These are phyloP conservation scores for Hypselothyrea guttata DNA, from an alignment of 2,888 invertebrate species.

Conservation along the genomic window DNA sequence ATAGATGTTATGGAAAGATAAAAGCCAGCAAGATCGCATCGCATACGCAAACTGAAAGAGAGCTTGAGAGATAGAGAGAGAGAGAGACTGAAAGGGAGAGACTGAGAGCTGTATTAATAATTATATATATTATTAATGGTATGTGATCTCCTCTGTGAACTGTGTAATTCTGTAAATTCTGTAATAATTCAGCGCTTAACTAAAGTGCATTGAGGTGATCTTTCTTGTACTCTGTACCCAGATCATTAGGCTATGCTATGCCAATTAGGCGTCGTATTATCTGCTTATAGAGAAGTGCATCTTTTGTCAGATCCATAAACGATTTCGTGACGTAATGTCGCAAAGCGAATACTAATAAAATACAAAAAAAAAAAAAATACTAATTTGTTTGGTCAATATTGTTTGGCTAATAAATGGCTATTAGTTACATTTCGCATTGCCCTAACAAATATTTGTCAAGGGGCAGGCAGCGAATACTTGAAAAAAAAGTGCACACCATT, in stretches of 20 bases:
- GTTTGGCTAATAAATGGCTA: constrained; percentile 25
- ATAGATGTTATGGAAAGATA: constrained; percentile 27
- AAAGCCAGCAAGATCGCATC: constrained; percentile 18
- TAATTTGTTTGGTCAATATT: constrained; percentile 51
- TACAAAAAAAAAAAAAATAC: too few relatives aligned
- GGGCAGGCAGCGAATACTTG: background rate
- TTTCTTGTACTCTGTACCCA: constrained; percentile 17
- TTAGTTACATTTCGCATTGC: constrained; percentile 12
- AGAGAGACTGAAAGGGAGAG: background rate
- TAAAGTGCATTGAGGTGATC: constrained; percentile 14
- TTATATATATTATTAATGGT: too few relatives aligned
- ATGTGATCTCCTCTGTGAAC: constrained; percentile 8
- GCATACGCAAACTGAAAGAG: too few relatives aligned
- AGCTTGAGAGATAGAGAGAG: constrained; percentile 1
- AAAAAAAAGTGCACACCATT: constrained; percentile 1
- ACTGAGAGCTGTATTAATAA: too few relatives aligned
- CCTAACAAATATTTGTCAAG: constrained; percentile 32
- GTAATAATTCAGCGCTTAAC: constrained; percentile 6
- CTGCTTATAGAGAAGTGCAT: constrained; percentile 28
- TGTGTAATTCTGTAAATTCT: constrained; percentile 7
- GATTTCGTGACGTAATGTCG: constrained; percentile 32
- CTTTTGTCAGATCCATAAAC: constrained; percentile 30
- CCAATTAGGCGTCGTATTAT: constrained; percentile 41
- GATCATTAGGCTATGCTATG: constrained; percentile 29
- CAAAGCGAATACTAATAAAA: too few relatives aligned